These are phyloP conservation scores for Mionectes macconnelli DNA, from an alignment of 2,113 vertebrate genomes.

Conservation along the genomic window DNA sequence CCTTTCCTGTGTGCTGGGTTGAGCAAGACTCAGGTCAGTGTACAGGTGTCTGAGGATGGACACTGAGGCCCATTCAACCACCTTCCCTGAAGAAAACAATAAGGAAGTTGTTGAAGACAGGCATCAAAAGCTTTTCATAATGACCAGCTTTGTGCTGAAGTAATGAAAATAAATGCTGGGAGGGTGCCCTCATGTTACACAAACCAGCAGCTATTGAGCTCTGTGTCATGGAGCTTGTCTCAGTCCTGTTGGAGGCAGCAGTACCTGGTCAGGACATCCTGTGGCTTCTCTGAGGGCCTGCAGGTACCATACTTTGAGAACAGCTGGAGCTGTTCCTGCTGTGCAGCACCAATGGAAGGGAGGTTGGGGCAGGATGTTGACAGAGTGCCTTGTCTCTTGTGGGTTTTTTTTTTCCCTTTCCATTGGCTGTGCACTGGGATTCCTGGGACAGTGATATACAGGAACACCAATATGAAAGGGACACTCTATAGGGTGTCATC, in stretches of 20 bases:
- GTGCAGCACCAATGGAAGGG: background rate
- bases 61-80: background rate
- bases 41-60: background rate
- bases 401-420: background rate
- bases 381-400: background rate
- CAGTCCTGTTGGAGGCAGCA: background rate
- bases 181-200: rapidly evolving
- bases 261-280: background rate
- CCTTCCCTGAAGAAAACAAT: background rate
- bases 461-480: background rate
- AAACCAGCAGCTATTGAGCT: background rate
- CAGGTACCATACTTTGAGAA: rapidly evolving
- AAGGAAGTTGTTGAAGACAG: background rate
- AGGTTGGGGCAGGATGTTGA: background rate
- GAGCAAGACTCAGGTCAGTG: background rate
- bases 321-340: background rate
- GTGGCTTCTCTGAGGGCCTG: background rate
- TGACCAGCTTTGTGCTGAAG: background rate
- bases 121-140: background rate
- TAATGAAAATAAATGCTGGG: background rate
- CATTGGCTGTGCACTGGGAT: background rate
- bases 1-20: background rate
- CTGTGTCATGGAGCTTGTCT: background rate
- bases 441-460: background rate
- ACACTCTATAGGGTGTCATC: background rate